Evolutionary conservation across 2,888 invertebrate species (phyloP).

Genomic region (Mythimna lalbum): DNA sequence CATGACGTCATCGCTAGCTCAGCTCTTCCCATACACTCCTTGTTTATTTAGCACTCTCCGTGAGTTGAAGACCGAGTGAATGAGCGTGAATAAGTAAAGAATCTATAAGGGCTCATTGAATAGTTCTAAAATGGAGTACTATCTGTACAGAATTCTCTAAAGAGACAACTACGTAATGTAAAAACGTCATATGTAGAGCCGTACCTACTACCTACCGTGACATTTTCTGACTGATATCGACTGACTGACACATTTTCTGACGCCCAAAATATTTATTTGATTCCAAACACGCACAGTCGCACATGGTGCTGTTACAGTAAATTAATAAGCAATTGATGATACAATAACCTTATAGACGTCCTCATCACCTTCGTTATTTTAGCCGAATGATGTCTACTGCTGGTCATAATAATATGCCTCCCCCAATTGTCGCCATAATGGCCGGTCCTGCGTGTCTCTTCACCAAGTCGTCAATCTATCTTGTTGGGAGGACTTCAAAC

Average conservation of each 20-base stretch:
- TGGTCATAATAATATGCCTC: too few relatives aligned
- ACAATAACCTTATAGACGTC: not conserved
- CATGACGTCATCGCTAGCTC: conserved; percentile 30
- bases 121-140: not conserved
- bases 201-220: too few relatives aligned
- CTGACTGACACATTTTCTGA: too few relatives aligned
- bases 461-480: too few relatives aligned
- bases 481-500: too few relatives aligned
- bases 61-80: conserved; percentile 22
- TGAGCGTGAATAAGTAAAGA: conserved; percentile 29
- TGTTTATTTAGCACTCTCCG: conserved; percentile 37
- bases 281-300: not conserved
- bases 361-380: too few relatives aligned
- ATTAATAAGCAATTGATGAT: not conserved
- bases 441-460: too few relatives aligned
- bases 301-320: not conserved
- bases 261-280: not conserved
- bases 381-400: too few relatives aligned
- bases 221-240: too few relatives aligned
- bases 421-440: too few relatives aligned
- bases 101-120: conserved; percentile 13
- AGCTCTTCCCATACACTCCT: conserved; percentile 11
- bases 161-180: not conserved
- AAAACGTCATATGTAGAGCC: not conserved
- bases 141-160: not conserved